phyloP scores from a whole-genome alignment of 2,888 invertebrate genomes.

The Merodon equestris region DNA sequence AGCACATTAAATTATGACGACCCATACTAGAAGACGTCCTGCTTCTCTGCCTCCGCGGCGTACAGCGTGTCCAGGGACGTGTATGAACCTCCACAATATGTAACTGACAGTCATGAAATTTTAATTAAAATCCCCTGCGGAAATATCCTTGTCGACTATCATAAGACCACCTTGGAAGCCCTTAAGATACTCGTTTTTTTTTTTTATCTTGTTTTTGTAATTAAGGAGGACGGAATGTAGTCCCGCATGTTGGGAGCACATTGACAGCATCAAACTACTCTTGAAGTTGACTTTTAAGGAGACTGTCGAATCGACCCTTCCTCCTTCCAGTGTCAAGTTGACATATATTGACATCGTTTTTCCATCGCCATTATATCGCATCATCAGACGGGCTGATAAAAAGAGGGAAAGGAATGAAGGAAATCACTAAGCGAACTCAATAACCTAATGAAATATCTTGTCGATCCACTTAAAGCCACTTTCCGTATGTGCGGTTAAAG shows the following conservation, averaged over 20 bases:
- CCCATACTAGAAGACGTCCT: neutral
- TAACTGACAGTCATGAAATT: conserved; percentile 66
- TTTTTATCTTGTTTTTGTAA: too few species aligned
- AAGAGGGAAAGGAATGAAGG: neutral
- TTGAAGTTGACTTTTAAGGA: too few species aligned
- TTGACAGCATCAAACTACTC: too few species aligned
- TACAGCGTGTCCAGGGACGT: conserved; percentile 13
- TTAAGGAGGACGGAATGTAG: too few species aligned
- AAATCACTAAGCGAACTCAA: conserved; percentile 42
- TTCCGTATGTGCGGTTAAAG: conserved; percentile 9
- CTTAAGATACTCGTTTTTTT: neutral
- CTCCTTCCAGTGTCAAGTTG: too few species aligned
- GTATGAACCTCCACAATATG: conserved; percentile 36
- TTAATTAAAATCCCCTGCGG: conserved; percentile 58
- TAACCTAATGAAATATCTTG: conserved; percentile 40
- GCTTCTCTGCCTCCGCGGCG: neutral
- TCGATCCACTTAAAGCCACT: conserved; percentile 6
- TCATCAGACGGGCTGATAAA: neutral
- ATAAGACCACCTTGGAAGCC: conserved; percentile 38
- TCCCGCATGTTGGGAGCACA: too few species aligned
- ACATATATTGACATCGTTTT: too few species aligned
- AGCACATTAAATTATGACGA: conserved; percentile 33
- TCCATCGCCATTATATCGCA: too few species aligned
- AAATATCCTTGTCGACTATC: conserved; percentile 55
- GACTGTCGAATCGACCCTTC: too few species aligned